These are phyloP conservation scores for Myrmophylax atrothorax DNA, from an alignment of 2,113 vertebrate species.

Conservation along the genomic window DNA sequence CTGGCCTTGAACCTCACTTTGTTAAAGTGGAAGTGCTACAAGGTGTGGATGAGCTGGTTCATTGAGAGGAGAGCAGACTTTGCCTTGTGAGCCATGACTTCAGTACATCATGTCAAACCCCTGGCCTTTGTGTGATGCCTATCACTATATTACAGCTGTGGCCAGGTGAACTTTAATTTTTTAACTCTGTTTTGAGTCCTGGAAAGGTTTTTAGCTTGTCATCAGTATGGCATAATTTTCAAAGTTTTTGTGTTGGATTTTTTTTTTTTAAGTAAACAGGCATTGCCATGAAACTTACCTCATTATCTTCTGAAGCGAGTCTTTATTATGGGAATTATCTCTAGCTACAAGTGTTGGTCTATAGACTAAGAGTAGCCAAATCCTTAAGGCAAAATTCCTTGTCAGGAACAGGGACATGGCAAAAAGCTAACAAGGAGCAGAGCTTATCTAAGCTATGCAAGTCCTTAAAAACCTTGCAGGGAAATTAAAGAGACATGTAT, in stretches of 20 bases:
- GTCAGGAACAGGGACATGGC: background rate
- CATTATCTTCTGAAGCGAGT: background rate
- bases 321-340: background rate
- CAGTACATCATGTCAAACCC: background rate
- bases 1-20: background rate
- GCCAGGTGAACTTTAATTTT: background rate
- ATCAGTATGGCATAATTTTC: background rate
- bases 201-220: background rate
- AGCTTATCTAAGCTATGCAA: background rate
- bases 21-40: background rate
- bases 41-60: background rate
- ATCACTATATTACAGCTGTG: background rate
- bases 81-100: background rate
- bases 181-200: background rate
- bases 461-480: background rate
- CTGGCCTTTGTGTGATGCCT: background rate
- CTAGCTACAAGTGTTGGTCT: background rate
- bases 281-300: background rate
- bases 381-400: background rate
- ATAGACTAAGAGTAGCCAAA: background rate
- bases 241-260: background rate
- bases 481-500: accelerated
- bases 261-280: background rate
- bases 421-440: background rate
- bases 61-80: background rate